These are phyloP conservation scores for Menura novaehollandiae DNA, from an alignment of 2,113 vertebrate species.

Conservation along the genomic window DNA sequence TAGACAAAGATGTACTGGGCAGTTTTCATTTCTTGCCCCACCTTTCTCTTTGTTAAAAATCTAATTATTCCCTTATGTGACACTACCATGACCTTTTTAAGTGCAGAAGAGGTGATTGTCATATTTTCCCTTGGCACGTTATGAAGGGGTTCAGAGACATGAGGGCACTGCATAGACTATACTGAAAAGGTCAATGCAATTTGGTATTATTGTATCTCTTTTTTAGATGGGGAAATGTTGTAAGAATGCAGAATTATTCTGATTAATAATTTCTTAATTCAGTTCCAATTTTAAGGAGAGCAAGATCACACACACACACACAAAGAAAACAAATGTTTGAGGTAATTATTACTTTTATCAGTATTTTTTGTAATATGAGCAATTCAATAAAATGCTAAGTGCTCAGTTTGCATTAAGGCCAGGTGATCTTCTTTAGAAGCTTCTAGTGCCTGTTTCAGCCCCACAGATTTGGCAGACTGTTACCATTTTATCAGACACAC, in stretches of 20 bases:
- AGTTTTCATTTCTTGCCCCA: neutral
- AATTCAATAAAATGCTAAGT: neutral
- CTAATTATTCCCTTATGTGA: neutral
- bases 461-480: neutral
- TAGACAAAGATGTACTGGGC: neutral
- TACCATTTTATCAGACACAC: neutral
- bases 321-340: neutral
- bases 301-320: neutral
- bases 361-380: neutral
- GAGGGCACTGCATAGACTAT: neutral
- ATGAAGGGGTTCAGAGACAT: slow-evolving; percentile 51
- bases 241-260: slow-evolving; percentile 34
- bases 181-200: slow-evolving; percentile 71
- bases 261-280: slow-evolving; percentile 58
- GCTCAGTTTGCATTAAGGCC: neutral
- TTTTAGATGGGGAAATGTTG: slow-evolving; percentile 18
- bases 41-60: neutral
- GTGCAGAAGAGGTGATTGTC: slow-evolving; percentile 49
- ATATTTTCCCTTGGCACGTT: neutral
- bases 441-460: neutral
- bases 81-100: slow-evolving; percentile 67
- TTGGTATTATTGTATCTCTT: slow-evolving; percentile 49
- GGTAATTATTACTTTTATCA: neutral
- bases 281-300: neutral
- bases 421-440: neutral